These are phyloP conservation scores for Pipistrellus nathusii DNA, from an alignment of 2,797 vertebrate genomes.

Conservation along the genomic window DNA sequence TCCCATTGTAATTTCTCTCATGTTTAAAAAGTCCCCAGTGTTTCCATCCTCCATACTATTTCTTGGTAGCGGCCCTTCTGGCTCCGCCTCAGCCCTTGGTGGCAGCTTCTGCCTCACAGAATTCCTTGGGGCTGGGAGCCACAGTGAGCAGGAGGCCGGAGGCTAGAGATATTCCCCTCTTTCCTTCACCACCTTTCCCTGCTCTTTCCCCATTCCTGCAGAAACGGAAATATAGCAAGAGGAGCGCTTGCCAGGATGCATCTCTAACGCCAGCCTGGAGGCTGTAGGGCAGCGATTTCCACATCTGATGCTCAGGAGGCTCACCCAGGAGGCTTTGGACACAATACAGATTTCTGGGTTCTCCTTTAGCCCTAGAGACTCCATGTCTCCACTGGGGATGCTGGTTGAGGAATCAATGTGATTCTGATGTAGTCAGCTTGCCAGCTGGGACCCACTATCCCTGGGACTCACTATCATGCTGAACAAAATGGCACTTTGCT, in stretches of 20 bases:
- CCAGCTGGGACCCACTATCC: neutral
- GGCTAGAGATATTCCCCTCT: neutral
- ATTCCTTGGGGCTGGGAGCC: neutral
- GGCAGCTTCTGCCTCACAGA: neutral
- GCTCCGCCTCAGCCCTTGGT: neutral
- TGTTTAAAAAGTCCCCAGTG: neutral
- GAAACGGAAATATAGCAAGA: neutral
- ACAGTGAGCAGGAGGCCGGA: neutral
- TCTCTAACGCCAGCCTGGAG: neutral
- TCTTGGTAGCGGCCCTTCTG: neutral
- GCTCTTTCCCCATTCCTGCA: neutral
- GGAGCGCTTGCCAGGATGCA: neutral
- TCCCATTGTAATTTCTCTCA: neutral
- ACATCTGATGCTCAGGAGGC: neutral
- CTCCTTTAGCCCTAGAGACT: neutral
- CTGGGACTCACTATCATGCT: accelerated
- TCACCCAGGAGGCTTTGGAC: neutral
- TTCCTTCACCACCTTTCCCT: neutral
- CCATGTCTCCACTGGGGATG: neutral
- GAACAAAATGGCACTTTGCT: neutral
- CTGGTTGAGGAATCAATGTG: neutral
- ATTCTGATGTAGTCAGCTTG: neutral
- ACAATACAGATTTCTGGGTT: neutral
- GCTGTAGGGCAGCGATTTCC: neutral
- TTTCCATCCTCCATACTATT: neutral